A percentile compares a stretch with the other conserved stretches of the same genome.
phyloP scores from a whole-genome alignment of 2,888 invertebrate genomes.

The Zhuqinia jingwanae region DNA sequence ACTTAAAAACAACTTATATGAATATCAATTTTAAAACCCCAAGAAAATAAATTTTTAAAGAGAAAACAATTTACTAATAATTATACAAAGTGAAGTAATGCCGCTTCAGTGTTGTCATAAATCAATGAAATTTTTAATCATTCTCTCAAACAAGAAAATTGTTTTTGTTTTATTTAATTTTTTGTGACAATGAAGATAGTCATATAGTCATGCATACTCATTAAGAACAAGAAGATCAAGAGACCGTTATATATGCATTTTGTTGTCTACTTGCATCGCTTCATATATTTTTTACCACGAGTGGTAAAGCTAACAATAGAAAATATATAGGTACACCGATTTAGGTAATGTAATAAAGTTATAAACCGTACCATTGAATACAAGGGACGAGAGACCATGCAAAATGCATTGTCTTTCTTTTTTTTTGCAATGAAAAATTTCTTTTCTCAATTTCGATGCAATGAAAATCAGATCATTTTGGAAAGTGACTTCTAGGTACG shows the following conservation, averaged over 20 bases:
- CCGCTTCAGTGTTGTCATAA: conserved; percentile 9
- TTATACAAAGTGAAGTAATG: neutral
- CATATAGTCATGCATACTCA: neutral
- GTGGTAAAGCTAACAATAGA: neutral
- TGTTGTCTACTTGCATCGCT: neutral
- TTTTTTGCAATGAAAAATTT: conserved; percentile 30
- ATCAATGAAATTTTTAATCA: no score
- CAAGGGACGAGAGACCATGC: conserved; percentile 25
- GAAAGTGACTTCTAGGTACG: conserved; percentile 46
- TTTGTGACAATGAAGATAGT: no score
- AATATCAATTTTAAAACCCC: conserved; percentile 24
- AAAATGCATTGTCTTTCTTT: no score
- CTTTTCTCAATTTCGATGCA: conserved; percentile 24
- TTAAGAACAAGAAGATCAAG: conserved; percentile 27
- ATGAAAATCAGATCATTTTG: conserved; percentile 66
- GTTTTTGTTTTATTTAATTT: no score
- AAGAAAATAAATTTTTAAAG: no score
- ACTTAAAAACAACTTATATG: neutral
- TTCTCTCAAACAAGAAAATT: no score
- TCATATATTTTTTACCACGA: conserved; percentile 8
- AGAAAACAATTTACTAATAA: neutral
- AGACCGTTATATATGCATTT: neutral
- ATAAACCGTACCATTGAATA: conserved; percentile 1
- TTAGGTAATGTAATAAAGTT: neutral
- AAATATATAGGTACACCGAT: neutral